These are phyloP conservation scores for Sus cebifrons DNA, from an alignment of 2,797 vertebrate genomes.

Conservation along the genomic window DNA sequence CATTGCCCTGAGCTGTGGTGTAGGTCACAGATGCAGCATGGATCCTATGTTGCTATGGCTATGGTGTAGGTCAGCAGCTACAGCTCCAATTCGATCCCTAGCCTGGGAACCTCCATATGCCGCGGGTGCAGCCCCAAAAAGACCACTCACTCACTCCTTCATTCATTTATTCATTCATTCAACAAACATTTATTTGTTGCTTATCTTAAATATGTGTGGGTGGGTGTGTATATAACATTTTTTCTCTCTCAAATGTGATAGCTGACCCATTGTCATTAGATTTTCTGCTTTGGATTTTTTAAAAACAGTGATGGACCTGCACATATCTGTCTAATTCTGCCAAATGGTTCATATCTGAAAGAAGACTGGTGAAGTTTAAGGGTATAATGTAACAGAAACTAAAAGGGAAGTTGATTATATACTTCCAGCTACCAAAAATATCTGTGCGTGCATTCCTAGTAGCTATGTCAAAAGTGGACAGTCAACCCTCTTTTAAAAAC, in stretches of 20 bases:
- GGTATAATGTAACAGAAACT: not conserved
- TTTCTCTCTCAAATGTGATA: not conserved
- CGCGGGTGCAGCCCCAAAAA: no score
- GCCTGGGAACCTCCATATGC: no score
- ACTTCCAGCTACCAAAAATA: not conserved
- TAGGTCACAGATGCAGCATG: no score
- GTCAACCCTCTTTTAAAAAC: not conserved
- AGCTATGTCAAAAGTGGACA: not conserved
- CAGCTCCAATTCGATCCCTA: no score
- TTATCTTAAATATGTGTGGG: not conserved
- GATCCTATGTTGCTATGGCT: no score
- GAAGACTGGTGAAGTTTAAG: not conserved
- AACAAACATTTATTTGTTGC: not conserved
- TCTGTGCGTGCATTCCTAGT: not conserved
- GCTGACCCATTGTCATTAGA: not conserved
- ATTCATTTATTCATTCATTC: not conserved
- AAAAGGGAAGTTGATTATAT: constrained; percentile 20
- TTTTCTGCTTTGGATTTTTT: not conserved
- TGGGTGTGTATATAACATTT: not conserved
- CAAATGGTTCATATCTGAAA: not conserved
- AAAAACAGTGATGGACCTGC: not conserved
- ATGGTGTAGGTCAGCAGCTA: no score
- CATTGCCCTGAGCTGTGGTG: no score
- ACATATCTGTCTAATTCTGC: not conserved
- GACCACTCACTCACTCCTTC: not conserved